Percentiles rank a stretch among this genome's conserved stretches.
phyloP scores from a whole-genome alignment of 2,113 vertebrate species.

The Rhadina sibilatrix region DNA sequence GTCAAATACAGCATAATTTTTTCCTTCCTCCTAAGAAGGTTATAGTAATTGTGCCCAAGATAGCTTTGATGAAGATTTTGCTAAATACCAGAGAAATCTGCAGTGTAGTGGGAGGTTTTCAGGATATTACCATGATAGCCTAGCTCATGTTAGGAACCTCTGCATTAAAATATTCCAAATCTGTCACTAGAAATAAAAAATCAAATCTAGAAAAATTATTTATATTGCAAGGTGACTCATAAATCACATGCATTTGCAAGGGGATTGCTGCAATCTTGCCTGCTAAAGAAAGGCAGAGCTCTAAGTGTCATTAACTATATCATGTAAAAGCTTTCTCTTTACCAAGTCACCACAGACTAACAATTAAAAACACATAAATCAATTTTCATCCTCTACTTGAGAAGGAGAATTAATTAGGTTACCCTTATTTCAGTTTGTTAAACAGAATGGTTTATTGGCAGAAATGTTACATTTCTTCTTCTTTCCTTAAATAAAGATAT shows the following conservation, averaged over 20 bases:
- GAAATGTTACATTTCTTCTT: neutral
- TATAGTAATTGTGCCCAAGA: neutral
- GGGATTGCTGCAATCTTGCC: neutral
- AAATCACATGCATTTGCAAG: neutral
- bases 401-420: conserved; percentile 6
- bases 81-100: neutral
- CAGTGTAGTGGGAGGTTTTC: neutral
- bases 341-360: neutral
- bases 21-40: neutral
- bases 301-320: neutral
- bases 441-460: neutral
- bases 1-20: neutral
- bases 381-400: neutral
- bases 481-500: neutral
- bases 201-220: neutral
- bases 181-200: neutral
- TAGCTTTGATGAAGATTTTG: neutral
- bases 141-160: neutral
- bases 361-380: neutral
- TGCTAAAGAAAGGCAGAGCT: neutral
- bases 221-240: neutral
- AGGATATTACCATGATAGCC: neutral
- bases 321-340: neutral
- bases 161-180: neutral
- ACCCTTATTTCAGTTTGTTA: neutral